Percentiles rank a stretch among this genome's conserved stretches.
These are phyloP conservation scores for Himalopsyche tibetana DNA, from an alignment of 2,888 invertebrate species.

Conservation along the genomic window DNA sequence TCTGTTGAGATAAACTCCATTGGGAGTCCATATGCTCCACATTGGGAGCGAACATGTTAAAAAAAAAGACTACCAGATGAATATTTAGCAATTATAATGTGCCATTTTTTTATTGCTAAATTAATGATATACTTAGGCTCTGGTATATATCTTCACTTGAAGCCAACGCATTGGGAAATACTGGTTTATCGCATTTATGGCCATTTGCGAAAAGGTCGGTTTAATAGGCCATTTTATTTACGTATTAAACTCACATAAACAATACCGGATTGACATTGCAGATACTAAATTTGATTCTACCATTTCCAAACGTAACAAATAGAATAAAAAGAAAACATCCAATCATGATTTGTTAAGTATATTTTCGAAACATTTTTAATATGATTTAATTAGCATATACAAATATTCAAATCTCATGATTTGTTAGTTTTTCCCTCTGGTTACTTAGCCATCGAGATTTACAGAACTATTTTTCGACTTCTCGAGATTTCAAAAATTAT, in stretches of 20 bases:
- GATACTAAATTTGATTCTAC: constrained; percentile 1
- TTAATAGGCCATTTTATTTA: constrained; percentile 26
- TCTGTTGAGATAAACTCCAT: no score
- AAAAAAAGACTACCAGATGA: no score
- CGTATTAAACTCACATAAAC: constrained; percentile 25
- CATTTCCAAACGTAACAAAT: neutral
- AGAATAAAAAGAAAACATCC: neutral
- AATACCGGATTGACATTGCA: constrained; percentile 4
- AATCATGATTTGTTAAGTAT: no score
- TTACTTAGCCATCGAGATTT: no score
- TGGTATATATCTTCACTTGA: neutral
- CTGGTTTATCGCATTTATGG: constrained; percentile 8
- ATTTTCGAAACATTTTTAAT: no score
- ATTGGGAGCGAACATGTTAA: no score
- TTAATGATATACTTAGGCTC: neutral
- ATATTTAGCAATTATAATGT: neutral
- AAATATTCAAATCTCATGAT: no score
- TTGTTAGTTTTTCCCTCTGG: no score
- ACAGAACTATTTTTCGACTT: no score
- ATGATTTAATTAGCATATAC: no score
- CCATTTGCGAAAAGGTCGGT: constrained; percentile 34
- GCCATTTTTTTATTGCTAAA: neutral
- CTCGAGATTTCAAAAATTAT: no score
- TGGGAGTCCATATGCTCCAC: no score
- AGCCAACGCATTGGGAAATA: neutral